These are phyloP conservation scores for Hyphantria cunea DNA, from an alignment of 1,140 invertebrate species.

Conservation along the genomic window DNA sequence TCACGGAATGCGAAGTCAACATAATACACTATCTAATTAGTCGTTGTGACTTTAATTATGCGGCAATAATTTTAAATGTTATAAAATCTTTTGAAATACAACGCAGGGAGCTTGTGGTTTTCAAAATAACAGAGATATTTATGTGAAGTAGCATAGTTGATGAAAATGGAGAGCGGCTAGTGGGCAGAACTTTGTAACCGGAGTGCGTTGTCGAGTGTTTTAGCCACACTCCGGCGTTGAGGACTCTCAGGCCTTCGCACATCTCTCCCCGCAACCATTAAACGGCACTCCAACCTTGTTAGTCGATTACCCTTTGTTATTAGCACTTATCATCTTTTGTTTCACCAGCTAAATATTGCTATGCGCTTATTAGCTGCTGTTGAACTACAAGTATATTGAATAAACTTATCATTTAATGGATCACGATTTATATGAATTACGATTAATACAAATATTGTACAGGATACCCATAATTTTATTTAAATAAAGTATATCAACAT, in stretches of 20 bases:
- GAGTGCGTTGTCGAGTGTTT: slow-evolving; percentile 32
- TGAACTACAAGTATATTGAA: no score
- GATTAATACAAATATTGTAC: no score
- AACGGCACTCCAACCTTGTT: slow-evolving; percentile 32
- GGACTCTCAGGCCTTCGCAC: slow-evolving; percentile 22
- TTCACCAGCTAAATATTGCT: background rate
- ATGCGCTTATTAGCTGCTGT: no score
- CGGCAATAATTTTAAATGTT: no score
- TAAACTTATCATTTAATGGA: no score
- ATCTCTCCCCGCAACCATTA: background rate
- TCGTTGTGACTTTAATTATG: slow-evolving; percentile 6
- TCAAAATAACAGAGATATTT: slow-evolving; percentile 19
- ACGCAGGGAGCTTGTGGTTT: no score
- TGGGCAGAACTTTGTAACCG: slow-evolving; percentile 17
- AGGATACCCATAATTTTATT: no score
- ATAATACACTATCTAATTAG: background rate
- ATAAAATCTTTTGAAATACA: no score
- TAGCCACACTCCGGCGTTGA: slow-evolving; percentile 35
- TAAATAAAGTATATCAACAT: no score
- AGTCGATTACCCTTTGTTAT: slow-evolving; percentile 37
- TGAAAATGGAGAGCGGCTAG: slow-evolving; percentile 8
- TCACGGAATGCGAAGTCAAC: no score
- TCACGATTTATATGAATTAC: no score
- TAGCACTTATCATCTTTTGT: slow-evolving; percentile 17
- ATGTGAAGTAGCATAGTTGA: slow-evolving; percentile 27